Evolutionary conservation across 2,888 invertebrate genomes (phyloP).

Genomic region (Scaptomyza flava): DNA sequence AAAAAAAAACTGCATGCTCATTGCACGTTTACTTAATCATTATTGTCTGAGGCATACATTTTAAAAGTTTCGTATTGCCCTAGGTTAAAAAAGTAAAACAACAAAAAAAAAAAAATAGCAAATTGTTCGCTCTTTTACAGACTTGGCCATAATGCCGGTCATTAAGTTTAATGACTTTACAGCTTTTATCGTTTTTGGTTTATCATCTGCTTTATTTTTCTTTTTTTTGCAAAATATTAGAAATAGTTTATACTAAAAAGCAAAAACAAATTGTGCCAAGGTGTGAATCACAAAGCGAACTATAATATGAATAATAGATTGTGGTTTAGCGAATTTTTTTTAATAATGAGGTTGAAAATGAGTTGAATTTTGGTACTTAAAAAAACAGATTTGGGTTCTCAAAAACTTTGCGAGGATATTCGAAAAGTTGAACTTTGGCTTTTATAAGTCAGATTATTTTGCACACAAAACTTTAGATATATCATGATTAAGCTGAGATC

Average conservation of each 20-base stretch:
- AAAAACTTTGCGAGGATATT: no score
- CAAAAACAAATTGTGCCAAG: slow-evolving; percentile 20
- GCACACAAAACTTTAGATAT: neutral
- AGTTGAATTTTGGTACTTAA: neutral
- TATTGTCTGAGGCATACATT: slow-evolving; percentile 25
- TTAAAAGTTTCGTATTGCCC: slow-evolving; percentile 13
- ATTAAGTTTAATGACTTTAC: slow-evolving; percentile 69
- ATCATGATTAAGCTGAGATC: neutral
- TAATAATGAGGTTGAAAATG: neutral
- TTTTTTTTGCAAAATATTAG: slow-evolving; percentile 14
- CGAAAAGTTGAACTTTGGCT: no score
- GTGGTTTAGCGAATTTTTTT: neutral
- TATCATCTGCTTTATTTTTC: neutral
- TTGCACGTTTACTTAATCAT: slow-evolving; percentile 53
- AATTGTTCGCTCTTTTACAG: slow-evolving; percentile 21
- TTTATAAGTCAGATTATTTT: no score
- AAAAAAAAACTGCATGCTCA: slow-evolving; percentile 62
- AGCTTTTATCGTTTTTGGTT: slow-evolving; percentile 23
- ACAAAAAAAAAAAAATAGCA: neutral
- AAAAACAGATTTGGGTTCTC: no score
- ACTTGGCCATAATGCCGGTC: slow-evolving; percentile 12
- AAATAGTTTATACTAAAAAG: slow-evolving; percentile 5
- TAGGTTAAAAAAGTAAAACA: neutral
- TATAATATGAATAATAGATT: slow-evolving; percentile 7
- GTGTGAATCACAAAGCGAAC: slow-evolving; percentile 3